Conservation (phyloP, 2,888 invertebrate genomes). For the Pachydiplax longipennis region DNA sequence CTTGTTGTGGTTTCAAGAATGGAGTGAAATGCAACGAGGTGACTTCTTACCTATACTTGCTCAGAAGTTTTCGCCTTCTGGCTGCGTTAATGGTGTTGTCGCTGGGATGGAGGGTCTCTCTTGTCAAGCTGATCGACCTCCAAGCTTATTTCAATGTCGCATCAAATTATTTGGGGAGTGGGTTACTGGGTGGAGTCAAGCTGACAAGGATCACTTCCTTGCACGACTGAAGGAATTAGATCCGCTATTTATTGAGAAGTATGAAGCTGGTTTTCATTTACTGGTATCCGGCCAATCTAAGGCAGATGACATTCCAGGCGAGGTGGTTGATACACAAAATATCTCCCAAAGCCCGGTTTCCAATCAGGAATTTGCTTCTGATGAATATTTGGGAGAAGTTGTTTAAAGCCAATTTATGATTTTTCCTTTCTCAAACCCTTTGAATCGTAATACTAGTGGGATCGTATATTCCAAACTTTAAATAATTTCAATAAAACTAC, state of each 20-base stretch:
- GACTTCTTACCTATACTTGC: slow-evolving; percentile 82
- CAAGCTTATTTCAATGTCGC: slow-evolving; percentile 83
- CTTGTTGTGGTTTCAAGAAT: slow-evolving; percentile 87
- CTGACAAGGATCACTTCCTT: slow-evolving; percentile 74
- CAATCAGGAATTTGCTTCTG: background rate
- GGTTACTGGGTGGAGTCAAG: slow-evolving; percentile 79
- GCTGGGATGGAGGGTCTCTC: slow-evolving; percentile 71
- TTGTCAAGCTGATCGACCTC: slow-evolving; percentile 73
- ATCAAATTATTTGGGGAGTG: slow-evolving; percentile 87
- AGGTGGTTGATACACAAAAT: background rate
- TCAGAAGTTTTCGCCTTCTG: slow-evolving; percentile 68
- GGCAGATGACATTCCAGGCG: background rate
- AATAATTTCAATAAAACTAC: background rate
- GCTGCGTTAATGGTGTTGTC: slow-evolving; percentile 76
- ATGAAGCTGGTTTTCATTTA: slow-evolving; percentile 53
- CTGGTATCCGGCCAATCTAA: background rate
- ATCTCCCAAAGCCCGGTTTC: background rate
- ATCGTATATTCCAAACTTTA: background rate
- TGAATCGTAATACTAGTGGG: background rate
- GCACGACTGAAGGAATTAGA: slow-evolving; percentile 76
- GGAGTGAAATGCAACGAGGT: slow-evolving; percentile 85
- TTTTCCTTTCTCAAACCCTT: background rate
- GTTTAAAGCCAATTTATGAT: background rate
- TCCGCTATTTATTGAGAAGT: slow-evolving; percentile 73
- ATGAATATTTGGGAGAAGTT: slow-evolving; percentile 8